Evolutionary conservation across 2,888 invertebrate species (phyloP).

Genomic region (Epistrophella euchroma): DNA sequence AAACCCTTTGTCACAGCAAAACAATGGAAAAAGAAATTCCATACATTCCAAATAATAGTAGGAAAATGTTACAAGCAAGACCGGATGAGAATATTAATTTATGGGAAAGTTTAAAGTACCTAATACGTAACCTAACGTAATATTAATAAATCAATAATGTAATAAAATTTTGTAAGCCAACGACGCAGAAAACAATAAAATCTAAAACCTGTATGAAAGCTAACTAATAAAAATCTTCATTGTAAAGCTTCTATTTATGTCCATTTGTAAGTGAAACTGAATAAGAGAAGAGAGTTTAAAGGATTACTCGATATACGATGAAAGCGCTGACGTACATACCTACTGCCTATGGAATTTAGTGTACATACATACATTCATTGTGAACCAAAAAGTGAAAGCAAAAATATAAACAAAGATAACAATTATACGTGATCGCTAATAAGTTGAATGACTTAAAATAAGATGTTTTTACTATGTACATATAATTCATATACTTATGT

Average conservation of each 20-base stretch:
- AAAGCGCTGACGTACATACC: slow-evolving; percentile 7
- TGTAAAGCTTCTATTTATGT: neutral
- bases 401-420: neutral
- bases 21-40: neutral
- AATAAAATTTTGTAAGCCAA: neutral
- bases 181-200: neutral
- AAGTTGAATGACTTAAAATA: neutral
- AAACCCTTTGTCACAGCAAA: neutral
- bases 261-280: slow-evolving; percentile 2
- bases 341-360: neutral
- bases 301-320: slow-evolving; percentile 14
- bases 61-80: neutral
- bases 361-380: neutral
- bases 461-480: too few relatives aligned
- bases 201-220: neutral
- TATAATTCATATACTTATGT: too few relatives aligned
- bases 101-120: slow-evolving; percentile 12
- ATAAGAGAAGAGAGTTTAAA: slow-evolving; percentile 16
- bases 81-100: neutral
- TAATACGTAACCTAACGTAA: neutral
- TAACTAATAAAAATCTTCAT: neutral
- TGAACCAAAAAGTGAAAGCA: slow-evolving; percentile 9
- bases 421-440: neutral
- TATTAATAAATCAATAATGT: slow-evolving; percentile 1
- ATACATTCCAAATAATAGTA: neutral